Conservation (phyloP, 2,113 vertebrate species). For the Microcebus murinus region DNA sequence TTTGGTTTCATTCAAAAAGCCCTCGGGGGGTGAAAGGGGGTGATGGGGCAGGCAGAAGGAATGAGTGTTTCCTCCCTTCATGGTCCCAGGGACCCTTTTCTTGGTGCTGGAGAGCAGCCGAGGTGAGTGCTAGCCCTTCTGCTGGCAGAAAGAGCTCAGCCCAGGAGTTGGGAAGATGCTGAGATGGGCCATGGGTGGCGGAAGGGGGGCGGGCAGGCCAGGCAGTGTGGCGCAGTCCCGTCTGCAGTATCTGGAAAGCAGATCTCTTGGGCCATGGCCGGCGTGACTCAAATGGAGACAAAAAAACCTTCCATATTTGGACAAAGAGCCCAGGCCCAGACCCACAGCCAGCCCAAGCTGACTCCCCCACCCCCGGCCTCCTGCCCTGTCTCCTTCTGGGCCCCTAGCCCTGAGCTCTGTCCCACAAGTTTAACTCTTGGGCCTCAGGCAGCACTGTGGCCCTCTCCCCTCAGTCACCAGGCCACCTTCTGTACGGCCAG, state of each 20-base stretch:
- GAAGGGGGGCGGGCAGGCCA: slow-evolving; percentile 8
- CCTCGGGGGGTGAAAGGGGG: neutral
- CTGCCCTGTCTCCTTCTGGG: slow-evolving; percentile 62
- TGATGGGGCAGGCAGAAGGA: neutral
- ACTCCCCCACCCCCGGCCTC: slow-evolving; percentile 62
- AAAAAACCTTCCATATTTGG: slow-evolving; percentile 93
- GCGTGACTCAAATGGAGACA: slow-evolving; percentile 87
- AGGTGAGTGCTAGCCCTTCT: neutral
- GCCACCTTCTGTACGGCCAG: neutral
- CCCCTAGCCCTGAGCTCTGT: slow-evolving; percentile 58
- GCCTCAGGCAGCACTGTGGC: neutral
- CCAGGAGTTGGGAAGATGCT: slow-evolving; percentile 11
- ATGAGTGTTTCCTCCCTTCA: neutral
- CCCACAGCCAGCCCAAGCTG: slow-evolving; percentile 55
- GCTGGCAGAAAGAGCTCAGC: neutral
- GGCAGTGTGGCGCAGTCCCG: slow-evolving; percentile 49
- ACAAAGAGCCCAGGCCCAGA: slow-evolving; percentile 84
- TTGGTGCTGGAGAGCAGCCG: neutral
- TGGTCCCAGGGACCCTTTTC: neutral
- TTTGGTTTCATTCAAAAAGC: neutral
- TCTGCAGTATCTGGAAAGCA: slow-evolving; percentile 87
- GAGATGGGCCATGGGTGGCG: slow-evolving; percentile 20
- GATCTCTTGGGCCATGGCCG: slow-evolving; percentile 87
- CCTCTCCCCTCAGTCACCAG: neutral
- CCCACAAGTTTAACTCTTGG: slow-evolving; percentile 26